Base-by-base conservation (phyloP, 2,888 invertebrate genomes). In the Drosophila monieri region DNA sequence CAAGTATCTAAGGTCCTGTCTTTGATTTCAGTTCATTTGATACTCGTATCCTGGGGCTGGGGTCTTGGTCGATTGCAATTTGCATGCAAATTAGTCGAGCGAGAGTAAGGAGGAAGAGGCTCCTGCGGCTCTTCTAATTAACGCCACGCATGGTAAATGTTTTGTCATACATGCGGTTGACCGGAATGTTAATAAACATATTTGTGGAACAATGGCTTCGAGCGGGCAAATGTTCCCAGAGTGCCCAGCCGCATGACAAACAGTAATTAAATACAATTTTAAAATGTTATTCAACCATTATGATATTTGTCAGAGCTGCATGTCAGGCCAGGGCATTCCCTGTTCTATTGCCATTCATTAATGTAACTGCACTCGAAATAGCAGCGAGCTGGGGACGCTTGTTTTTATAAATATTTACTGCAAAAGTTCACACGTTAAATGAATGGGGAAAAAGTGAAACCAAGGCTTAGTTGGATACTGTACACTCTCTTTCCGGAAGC, bases 201-300 rank as follows among this genome's bases (percentile, higher is more conserved):
- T 12, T 43, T 6, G 10, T 39, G 12, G 30, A 60, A 55, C 69
- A 69, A 59, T 41, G 53, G 54, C 62, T 39, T 8, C 15, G 37
- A 30, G 62, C 35, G 30, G 14, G 44, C 12, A 27, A 41, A 44
- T 58, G 25, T 44, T 61, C 52, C 58, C 73, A 57, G 30, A 44
- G 37, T 53, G 49, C 51, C 47, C 27, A 14, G n/a, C 47, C 54
- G 76, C 51, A 67, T 52, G 60, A 46, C 61, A 61, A 43, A 41
- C 55, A 46, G 52, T 70, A 73, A 71, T 73, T 69, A 59, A 73
- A 57, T 70, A 58, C 53, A 44, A 53, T 54, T 61, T 62, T 54
- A 61, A 66, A 78, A 81, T 67, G 51, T 59, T 65, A 69, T 69
- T 51, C 52, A 81, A 44, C 66, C 77, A 76, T 78, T 72, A 81